These are phyloP conservation scores for Sthenelais limicola DNA, from an alignment of 2,888 invertebrate genomes.

Conservation along the genomic window DNA sequence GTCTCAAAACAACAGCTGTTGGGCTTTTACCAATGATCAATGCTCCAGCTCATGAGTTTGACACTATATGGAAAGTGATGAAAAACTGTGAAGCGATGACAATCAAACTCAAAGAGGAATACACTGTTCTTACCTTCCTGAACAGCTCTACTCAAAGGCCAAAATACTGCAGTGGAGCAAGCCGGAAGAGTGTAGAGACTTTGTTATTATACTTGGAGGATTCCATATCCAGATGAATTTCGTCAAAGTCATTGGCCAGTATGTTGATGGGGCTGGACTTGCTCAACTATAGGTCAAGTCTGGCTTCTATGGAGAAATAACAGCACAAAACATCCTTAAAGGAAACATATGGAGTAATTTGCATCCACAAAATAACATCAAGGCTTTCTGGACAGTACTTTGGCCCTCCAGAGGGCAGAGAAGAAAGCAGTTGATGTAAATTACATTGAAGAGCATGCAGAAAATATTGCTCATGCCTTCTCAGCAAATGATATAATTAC, in stretches of 20 bases:
- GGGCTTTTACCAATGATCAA: no score
- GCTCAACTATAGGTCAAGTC: not conserved
- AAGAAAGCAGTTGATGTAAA: not conserved
- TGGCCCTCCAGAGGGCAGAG: not conserved
- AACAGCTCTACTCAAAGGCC: no score
- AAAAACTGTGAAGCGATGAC: no score
- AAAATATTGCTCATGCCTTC: no score
- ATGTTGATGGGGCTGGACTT: not conserved
- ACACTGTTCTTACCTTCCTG: no score
- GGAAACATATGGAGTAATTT: slow-evolving; percentile 41
- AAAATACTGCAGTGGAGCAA: no score
- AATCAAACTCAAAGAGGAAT: no score
- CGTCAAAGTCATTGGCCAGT: not conserved
- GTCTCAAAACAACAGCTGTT: no score
- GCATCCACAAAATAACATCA: slow-evolving; percentile 43
- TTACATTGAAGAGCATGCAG: no score
- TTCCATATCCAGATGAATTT: not conserved
- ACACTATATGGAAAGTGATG: no score
- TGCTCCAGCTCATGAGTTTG: no score
- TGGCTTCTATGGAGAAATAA: slow-evolving; percentile 44
- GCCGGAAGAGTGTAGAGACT: not conserved
- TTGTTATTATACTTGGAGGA: slow-evolving; percentile 6
- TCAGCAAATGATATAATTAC: no score
- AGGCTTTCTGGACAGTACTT: slow-evolving; percentile 30
- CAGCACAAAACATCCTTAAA: slow-evolving; percentile 39